Conservation (phyloP, 1,140 invertebrate species). For the Pentalonia nigronervosa region DNA sequence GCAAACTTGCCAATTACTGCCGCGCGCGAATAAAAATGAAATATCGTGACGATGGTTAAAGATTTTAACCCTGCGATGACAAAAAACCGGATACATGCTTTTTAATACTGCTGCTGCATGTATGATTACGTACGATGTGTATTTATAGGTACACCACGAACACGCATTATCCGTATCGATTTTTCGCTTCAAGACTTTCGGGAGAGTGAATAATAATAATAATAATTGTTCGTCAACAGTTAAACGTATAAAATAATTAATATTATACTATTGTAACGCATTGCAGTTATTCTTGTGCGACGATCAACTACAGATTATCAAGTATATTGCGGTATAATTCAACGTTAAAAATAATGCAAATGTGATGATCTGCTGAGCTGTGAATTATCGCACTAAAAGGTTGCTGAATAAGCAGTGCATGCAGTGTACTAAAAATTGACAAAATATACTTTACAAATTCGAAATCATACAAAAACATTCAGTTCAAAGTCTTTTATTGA, state of each 20-base stretch:
- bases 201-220: neutral
- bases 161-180: neutral
- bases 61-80: neutral
- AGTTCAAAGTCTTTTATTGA: too few relatives aligned
- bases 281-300: neutral
- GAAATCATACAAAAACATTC: neutral
- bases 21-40: slow-evolving; percentile 1
- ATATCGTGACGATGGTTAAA: neutral
- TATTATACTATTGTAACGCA: too few relatives aligned
- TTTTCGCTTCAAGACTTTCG: neutral
- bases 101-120: neutral
- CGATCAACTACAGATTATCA: neutral
- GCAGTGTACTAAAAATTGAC: neutral
- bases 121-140: too few relatives aligned
- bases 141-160: too few relatives aligned
- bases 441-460: neutral
- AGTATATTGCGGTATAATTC: neutral
- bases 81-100: neutral
- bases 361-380: neutral
- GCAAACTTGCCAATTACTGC: slow-evolving; percentile 15
- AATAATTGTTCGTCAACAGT: neutral
- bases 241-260: too few relatives aligned
- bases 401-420: neutral
- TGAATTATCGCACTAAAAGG: neutral
- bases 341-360: neutral